phyloP scores from a whole-genome alignment of 1,140 invertebrate genomes.

The Drosophila pruinosa region DNA sequence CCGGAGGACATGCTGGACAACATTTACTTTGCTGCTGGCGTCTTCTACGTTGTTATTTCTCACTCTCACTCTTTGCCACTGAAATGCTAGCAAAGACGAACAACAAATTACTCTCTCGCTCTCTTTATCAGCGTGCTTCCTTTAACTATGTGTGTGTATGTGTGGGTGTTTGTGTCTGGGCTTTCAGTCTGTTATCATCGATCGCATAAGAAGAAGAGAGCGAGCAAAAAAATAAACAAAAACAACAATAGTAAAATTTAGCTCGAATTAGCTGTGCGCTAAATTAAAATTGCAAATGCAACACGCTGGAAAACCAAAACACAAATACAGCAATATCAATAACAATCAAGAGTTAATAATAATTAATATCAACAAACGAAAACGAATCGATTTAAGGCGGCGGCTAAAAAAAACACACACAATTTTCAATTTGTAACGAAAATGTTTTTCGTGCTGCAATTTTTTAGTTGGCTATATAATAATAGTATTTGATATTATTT shows the following conservation, averaged over 20 bases:
- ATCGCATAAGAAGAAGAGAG: slow-evolving; percentile 9
- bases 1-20: slow-evolving; percentile 56
- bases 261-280: slow-evolving; percentile 9
- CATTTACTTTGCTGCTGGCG: slow-evolving; percentile 15
- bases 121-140: not conserved
- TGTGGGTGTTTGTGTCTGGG: not conserved
- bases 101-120: not conserved
- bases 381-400: too few species aligned
- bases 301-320: not conserved
- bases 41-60: slow-evolving; percentile 6
- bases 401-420: not conserved
- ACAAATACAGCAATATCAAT: slow-evolving; percentile 8
- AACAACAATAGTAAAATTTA: slow-evolving; percentile 6
- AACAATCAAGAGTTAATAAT: slow-evolving; percentile 5
- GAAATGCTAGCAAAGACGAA: slow-evolving; percentile 8
- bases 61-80: not conserved
- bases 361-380: not conserved
- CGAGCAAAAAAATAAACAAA: slow-evolving; percentile 14
- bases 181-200: not conserved
- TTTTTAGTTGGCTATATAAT: too few species aligned
- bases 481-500: not conserved
- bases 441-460: not conserved
- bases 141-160: not conserved
- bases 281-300: slow-evolving; percentile 43
- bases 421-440: slow-evolving; percentile 3